These are phyloP conservation scores for Leucosticte australis DNA, from an alignment of 2,113 vertebrate species.

Conservation along the genomic window DNA sequence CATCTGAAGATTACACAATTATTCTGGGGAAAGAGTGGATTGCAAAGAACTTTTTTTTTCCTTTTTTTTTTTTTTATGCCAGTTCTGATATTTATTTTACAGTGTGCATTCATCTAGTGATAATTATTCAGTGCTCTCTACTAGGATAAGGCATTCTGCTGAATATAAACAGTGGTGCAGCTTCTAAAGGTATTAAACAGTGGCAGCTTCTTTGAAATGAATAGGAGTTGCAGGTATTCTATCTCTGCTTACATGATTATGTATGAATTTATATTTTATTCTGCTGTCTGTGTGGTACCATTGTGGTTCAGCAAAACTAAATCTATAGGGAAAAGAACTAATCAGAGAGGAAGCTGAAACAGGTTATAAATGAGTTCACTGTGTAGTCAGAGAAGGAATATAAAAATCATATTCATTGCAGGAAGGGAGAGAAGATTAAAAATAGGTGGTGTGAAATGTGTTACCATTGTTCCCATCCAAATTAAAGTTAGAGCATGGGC, in stretches of 20 bases:
- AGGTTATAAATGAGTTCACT: constrained; percentile 37
- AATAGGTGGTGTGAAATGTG: constrained; percentile 22
- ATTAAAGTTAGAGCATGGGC: neutral
- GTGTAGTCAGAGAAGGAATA: constrained; percentile 19
- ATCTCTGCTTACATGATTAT: constrained; percentile 38
- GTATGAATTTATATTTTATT: constrained; percentile 51
- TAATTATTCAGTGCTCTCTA: constrained; percentile 17
- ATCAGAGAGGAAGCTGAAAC: constrained; percentile 46
- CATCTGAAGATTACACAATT: neutral
- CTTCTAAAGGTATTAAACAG: constrained; percentile 40
- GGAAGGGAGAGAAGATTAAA: constrained; percentile 49
- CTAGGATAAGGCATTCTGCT: constrained; percentile 20
- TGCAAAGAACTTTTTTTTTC: neutral
- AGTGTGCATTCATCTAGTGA: neutral
- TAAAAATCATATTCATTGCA: constrained; percentile 30
- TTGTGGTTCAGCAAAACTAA: constrained; percentile 39
- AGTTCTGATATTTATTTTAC: constrained; percentile 45
- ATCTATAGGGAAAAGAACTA: constrained; percentile 42
- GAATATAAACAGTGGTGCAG: constrained; percentile 22
- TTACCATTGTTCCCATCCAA: constrained; percentile 10
- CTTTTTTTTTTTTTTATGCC: neutral
- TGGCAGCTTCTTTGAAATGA: constrained; percentile 43
- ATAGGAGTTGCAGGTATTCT: constrained; percentile 32
- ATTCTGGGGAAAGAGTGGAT: neutral
- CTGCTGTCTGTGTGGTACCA: constrained; percentile 8